Evolutionary conservation across 92 coral and sea anemone genomes (phyloP).

Genomic region (Meandrina meandrites): DNA sequence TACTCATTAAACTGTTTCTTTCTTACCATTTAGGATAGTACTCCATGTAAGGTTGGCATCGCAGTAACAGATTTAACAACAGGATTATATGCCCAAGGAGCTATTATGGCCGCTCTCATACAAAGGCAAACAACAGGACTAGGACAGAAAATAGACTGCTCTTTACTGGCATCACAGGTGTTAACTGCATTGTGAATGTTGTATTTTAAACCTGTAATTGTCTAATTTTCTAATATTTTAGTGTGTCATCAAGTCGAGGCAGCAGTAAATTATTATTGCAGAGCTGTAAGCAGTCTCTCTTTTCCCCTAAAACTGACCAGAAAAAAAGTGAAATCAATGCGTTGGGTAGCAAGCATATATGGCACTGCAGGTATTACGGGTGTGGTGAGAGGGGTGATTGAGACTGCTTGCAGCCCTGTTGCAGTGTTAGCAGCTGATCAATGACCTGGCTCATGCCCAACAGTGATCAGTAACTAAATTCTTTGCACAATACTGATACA

Average conservation of each 20-base stretch:
- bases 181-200: background rate
- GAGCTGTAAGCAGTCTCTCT: background rate
- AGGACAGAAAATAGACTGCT: conserved; percentile 91
- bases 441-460: background rate
- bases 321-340: too few species aligned
- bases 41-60: conserved; percentile 88
- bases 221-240: background rate
- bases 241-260: background rate
- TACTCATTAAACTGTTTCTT: background rate
- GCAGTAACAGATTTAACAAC: conserved; percentile 90
- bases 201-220: too few species aligned
- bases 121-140: conserved; percentile 77
- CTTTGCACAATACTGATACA: background rate
- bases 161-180: conserved; percentile 90
- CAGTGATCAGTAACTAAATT: background rate
- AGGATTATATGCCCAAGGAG: conserved; percentile 88
- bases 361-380: background rate
- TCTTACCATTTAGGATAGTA: conserved; percentile 67
- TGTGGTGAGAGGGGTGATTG: background rate
- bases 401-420: too few species aligned
- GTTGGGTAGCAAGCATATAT: background rate
- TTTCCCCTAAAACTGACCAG: background rate
- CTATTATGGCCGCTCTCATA: conserved; percentile 90
- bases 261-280: background rate
- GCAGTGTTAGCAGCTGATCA: background rate